Evolutionary conservation across 2,797 vertebrate genomes (phyloP), one percentile per base, ranked within the genome.

Genomic region (Gouania willdenowi): DNA sequence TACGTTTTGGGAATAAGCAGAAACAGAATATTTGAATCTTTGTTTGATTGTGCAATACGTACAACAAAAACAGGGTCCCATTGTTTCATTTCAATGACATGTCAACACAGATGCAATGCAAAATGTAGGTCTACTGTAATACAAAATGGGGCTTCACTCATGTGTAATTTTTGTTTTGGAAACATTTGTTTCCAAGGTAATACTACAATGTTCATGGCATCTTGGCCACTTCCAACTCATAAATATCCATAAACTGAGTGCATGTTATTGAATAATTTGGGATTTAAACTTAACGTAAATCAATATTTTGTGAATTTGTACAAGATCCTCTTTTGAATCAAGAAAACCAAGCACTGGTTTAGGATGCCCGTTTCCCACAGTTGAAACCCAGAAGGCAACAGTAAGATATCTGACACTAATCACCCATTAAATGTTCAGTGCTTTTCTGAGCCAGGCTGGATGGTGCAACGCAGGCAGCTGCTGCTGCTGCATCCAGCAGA

Each of bases 331-430:
- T 43, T 66, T 36, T 64, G 71, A 71, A 64, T 53, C 43, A 27
- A 60, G 32, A 79, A 79, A 85, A 88, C 86, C 72, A 75, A 79
- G 74, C 52, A 50, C 24, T 55, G 77, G 73, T 88, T 88, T 84
- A 83, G 80, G 81, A 46, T 21, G 44, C 45, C 47, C 49, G 61
- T 87, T 91, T 91, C 89, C 88, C 88, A 91, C 85, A 88, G 77
- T 86, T 55, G 24, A 75, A 48, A 56, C 69, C 47, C 48, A 43
- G 55, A 71, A 52, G 32, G 76, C 65, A 67, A 65, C 37, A 58
- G 75, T 77, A 65, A 79, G 87, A 87, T 83, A 90, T 86, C 69
- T 87, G 87, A 90, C 85, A 88, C 89, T 87, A 87, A 89, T 89
- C 84, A 87, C 63, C 86, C 84, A 87, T 89, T 89, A 87, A 86